Conservation (phyloP, 2,888 invertebrate species). For the Catotricha subobsoleta region DNA sequence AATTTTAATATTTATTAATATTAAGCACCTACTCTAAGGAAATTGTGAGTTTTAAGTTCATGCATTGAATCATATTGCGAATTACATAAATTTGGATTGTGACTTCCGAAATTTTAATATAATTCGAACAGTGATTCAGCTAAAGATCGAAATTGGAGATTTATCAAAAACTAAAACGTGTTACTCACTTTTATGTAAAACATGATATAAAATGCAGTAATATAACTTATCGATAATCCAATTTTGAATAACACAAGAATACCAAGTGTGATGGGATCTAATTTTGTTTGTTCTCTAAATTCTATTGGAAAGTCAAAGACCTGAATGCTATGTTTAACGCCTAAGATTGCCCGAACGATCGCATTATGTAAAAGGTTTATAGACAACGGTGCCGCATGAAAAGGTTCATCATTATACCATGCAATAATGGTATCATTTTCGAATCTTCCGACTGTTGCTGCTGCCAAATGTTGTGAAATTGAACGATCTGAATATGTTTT, state of each 20-base stretch:
- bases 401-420: slow-evolving; percentile 64
- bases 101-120: too few species aligned
- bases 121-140: too few species aligned
- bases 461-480: slow-evolving; percentile 37
- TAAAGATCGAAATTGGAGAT: too few species aligned
- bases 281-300: slow-evolving; percentile 35
- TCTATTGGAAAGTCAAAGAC: slow-evolving; percentile 53
- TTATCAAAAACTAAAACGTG: too few species aligned
- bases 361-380: slow-evolving; percentile 45
- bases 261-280: slow-evolving; percentile 50
- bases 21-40: too few species aligned
- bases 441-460: slow-evolving; percentile 18
- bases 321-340: slow-evolving; percentile 17
- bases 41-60: too few species aligned
- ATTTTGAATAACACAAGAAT: slow-evolving; percentile 47
- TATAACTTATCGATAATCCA: slow-evolving; percentile 53
- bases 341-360: slow-evolving; percentile 29
- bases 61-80: too few species aligned
- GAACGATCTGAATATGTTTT: slow-evolving; percentile 24
- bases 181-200: slow-evolving; percentile 1
- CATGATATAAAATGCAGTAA: slow-evolving; percentile 28
- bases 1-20: too few species aligned
- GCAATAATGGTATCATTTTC: slow-evolving; percentile 28
- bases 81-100: too few species aligned
- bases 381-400: slow-evolving; percentile 51